Percentiles rank a stretch among this genome's conserved stretches.
Conservation (phyloP, 1,140 invertebrate species). For the Tetramorium simillimum region DNA sequence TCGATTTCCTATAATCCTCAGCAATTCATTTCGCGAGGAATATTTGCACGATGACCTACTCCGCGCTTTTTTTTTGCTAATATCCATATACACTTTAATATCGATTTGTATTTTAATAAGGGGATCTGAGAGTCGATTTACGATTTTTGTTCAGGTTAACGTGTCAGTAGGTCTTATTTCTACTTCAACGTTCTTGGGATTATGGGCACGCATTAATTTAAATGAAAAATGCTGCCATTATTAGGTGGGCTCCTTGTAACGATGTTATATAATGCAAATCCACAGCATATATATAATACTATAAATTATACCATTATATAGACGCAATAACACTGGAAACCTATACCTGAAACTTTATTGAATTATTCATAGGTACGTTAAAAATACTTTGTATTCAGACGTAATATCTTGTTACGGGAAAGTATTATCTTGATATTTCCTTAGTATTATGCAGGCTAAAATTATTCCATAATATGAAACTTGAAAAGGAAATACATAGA, state of each 20-base stretch:
- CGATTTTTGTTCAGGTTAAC: slow-evolving; percentile 1
- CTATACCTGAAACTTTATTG: slow-evolving; percentile 11
- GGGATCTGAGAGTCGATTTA: slow-evolving; percentile 15
- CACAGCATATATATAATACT: background rate
- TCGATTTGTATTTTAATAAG: slow-evolving; percentile 42
- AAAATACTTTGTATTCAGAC: slow-evolving; percentile 36
- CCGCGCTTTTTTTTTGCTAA: slow-evolving; percentile 15
- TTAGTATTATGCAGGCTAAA: background rate
- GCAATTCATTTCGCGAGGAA: background rate
- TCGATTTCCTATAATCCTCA: slow-evolving; percentile 47
- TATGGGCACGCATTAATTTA: background rate
- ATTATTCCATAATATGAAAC: background rate
- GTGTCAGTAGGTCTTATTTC: slow-evolving; percentile 18
- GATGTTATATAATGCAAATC: slow-evolving; percentile 13
- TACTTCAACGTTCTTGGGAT: background rate
- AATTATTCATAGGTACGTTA: slow-evolving; percentile 47
- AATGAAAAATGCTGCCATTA: background rate
- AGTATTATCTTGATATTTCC: slow-evolving; percentile 1
- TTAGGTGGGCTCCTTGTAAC: background rate
- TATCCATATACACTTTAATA: slow-evolving; percentile 3
- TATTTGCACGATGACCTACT: slow-evolving; percentile 28
- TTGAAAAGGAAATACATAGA: slow-evolving; percentile 2
- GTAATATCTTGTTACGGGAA: slow-evolving; percentile 6
- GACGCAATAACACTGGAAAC: slow-evolving; percentile 1
- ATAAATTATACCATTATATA: slow-evolving; percentile 1